Percentiles rank a stretch among this genome's conserved stretches.
Conservation (phyloP, 2,797 vertebrate species). For the Manis crassicaudata region DNA sequence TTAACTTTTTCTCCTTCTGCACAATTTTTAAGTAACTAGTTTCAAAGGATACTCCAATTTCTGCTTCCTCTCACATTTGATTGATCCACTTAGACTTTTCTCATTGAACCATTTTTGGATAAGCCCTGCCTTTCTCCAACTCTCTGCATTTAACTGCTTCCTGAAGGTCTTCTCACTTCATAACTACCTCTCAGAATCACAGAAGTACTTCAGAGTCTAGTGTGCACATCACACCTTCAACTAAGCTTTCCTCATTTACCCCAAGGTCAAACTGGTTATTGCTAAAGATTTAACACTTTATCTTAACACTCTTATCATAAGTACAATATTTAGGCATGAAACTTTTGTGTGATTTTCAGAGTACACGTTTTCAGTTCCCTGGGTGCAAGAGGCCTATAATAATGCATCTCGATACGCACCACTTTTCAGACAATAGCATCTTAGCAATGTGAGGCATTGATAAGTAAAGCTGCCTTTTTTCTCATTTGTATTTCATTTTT, state of each 20-base stretch:
- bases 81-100: neutral
- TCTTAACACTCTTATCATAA: constrained; percentile 8
- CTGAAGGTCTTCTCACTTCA: neutral
- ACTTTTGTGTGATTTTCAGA: neutral
- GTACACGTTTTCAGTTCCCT: neutral
- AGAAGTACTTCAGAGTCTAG: neutral
- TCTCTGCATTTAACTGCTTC: neutral
- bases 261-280: neutral
- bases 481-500: neutral
- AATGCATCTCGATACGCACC: neutral
- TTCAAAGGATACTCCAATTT: neutral
- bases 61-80: neutral
- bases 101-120: neutral
- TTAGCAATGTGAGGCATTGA: neutral
- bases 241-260: neutral
- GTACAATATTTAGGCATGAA: neutral
- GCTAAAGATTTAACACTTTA: constrained; percentile 45
- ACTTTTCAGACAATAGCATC: neutral
- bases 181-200: neutral
- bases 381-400: neutral
- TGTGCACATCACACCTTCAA: neutral
- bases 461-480: neutral
- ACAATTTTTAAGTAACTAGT: neutral
- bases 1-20: neutral
- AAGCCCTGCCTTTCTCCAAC: neutral